Percentiles rank a stretch among this genome's conserved stretches.
phyloP scores from a whole-genome alignment of 2,888 invertebrate species.

The Metellina segmentata region DNA sequence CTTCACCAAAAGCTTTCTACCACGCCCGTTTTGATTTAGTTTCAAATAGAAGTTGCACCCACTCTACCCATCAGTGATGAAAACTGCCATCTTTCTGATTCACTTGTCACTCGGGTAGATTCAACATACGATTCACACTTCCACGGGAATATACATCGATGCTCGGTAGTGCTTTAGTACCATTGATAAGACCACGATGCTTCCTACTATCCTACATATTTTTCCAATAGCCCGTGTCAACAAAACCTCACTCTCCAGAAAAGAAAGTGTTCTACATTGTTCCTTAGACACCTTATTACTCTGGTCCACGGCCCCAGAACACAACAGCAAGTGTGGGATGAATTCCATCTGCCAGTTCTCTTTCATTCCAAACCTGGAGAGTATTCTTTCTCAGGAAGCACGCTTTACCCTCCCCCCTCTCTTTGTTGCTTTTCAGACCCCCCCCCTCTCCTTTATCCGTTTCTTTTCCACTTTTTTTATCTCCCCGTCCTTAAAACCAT shows the following conservation, averaged over 20 bases:
- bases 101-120: no score
- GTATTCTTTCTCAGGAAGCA: neutral
- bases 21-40: no score
- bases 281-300: neutral
- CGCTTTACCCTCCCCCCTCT: neutral
- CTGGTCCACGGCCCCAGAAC: neutral
- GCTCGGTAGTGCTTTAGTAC: neutral
- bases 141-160: no score
- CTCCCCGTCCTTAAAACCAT: no score
- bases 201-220: neutral
- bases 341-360: conserved; percentile 17
- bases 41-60: no score
- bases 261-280: neutral
- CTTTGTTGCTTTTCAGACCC: conserved; percentile 1
- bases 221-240: neutral
- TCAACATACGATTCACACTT: no score
- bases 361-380: conserved; percentile 3
- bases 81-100: no score
- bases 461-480: conserved; percentile 5
- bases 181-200: neutral
- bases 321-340: neutral
- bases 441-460: neutral
- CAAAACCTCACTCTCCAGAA: neutral
- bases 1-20: no score
- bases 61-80: no score